Conservation (phyloP, 2,113 vertebrate genomes). For the Tricholaema leucomelas region DNA sequence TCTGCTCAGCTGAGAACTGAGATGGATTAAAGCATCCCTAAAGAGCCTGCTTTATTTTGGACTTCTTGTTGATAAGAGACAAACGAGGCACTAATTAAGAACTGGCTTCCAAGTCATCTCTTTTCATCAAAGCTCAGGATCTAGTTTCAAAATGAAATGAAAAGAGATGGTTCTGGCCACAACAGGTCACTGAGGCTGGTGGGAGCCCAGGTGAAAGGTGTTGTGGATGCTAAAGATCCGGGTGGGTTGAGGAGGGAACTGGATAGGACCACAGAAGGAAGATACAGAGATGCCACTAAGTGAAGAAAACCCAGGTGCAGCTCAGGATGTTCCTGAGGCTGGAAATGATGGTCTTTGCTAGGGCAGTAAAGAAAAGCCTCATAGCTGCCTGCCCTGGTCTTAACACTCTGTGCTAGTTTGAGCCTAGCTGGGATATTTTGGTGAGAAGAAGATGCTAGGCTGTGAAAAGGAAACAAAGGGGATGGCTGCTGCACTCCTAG, state of each 20-base stretch:
- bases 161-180: constrained; percentile 3
- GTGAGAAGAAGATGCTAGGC: too few species aligned
- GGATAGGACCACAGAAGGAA: neutral
- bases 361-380: neutral
- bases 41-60: constrained; percentile 50
- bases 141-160: neutral
- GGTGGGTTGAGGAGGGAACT: neutral
- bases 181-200: neutral
- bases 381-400: neutral
- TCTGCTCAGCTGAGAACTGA: neutral
- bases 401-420: too few species aligned
- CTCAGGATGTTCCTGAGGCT: neutral
- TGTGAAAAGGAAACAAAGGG: too few species aligned
- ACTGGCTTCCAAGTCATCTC: neutral
- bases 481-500: too few species aligned
- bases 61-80: neutral
- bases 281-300: neutral
- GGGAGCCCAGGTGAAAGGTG: neutral
- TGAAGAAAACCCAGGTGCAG: fast-evolving
- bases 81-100: neutral
- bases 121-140: constrained; percentile 1
- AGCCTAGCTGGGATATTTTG: too few species aligned
- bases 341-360: neutral
- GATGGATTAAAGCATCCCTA: neutral
- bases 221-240: constrained; percentile 1